Percentiles rank a stretch among this genome's conserved stretches.
Evolutionary conservation across 2,797 vertebrate species (phyloP).

Genomic region (Manis crassicaudata): DNA sequence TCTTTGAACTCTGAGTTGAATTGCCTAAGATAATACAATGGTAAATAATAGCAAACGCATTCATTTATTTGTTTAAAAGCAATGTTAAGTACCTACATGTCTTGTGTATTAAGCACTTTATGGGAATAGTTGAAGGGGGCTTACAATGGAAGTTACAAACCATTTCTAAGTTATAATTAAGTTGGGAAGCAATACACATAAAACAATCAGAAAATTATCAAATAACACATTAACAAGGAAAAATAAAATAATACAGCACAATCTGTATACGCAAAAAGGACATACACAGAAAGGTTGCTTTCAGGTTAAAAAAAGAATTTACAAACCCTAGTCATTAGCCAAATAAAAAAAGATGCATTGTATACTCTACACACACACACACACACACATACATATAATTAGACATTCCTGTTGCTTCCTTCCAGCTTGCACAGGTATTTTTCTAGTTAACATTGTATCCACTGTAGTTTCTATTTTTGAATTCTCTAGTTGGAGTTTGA

Average conservation of each 20-base stretch:
- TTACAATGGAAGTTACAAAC: conserved; percentile 50
- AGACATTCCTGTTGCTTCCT: conserved; percentile 44
- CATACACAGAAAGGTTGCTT: conserved; percentile 36
- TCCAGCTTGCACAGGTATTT: conserved; percentile 29
- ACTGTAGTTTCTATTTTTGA: conserved; percentile 35
- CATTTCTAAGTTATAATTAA: conserved; percentile 52
- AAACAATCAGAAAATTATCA: conserved; percentile 51
- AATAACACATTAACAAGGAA: conserved; percentile 28
- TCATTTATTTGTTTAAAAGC: conserved; percentile 32
- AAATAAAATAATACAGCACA: conserved; percentile 5
- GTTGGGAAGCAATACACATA: conserved; percentile 48
- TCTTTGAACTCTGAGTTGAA: conserved; percentile 22
- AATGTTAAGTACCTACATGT: conserved; percentile 36
- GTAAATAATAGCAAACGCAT: conserved; percentile 55
- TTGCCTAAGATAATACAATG: neutral
- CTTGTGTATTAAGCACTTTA: neutral
- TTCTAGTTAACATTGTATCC: conserved; percentile 8
- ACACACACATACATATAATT: neutral
- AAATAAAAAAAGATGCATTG: conserved; percentile 21
- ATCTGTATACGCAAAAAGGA: neutral
- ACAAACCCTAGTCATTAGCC: conserved; percentile 31
- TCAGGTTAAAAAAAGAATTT: conserved; percentile 54
- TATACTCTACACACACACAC: neutral
- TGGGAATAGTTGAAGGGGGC: neutral
- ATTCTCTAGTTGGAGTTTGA: conserved; percentile 43